phyloP scores from a whole-genome alignment of 2,888 invertebrate species.

The Uloborus plumipes region DNA sequence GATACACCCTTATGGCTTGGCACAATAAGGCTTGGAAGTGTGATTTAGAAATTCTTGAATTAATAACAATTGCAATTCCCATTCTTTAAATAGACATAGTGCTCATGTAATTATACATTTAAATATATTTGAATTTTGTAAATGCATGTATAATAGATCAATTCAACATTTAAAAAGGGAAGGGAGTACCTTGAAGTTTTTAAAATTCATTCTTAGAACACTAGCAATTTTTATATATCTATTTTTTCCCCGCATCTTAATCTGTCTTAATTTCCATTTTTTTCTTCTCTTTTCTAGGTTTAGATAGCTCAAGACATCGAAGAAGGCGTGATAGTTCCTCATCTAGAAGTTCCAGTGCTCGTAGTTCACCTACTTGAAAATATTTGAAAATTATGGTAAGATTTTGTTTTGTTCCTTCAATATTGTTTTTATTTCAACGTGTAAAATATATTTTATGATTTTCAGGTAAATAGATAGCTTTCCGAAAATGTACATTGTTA shows the following conservation, averaged over 20 bases:
- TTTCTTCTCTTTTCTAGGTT: conserved; percentile 9
- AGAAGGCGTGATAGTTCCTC: conserved; percentile 55
- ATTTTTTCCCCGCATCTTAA: too few relatives aligned
- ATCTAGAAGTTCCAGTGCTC: conserved; percentile 56
- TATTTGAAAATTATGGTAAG: neutral
- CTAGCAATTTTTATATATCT: neutral
- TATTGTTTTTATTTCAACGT: neutral
- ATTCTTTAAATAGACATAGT: too few relatives aligned
- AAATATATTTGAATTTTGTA: too few relatives aligned
- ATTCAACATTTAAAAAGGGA: neutral
- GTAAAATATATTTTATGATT: neutral
- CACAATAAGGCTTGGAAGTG: too few relatives aligned
- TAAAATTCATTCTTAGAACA: too few relatives aligned
- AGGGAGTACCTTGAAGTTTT: neutral
- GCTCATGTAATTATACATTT: too few relatives aligned
- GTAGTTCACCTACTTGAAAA: conserved; percentile 50
- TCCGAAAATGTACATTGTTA: too few relatives aligned
- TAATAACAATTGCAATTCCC: too few relatives aligned
- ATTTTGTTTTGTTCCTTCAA: neutral
- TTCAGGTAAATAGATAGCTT: too few relatives aligned
- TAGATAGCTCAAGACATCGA: conserved; percentile 36
- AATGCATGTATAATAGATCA: too few relatives aligned
- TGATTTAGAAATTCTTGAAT: too few relatives aligned
- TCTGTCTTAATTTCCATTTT: neutral
- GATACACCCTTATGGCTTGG: too few relatives aligned